These are phyloP conservation scores for Serinus canaria DNA, from an alignment of 2,113 vertebrate genomes.

Conservation along the genomic window DNA sequence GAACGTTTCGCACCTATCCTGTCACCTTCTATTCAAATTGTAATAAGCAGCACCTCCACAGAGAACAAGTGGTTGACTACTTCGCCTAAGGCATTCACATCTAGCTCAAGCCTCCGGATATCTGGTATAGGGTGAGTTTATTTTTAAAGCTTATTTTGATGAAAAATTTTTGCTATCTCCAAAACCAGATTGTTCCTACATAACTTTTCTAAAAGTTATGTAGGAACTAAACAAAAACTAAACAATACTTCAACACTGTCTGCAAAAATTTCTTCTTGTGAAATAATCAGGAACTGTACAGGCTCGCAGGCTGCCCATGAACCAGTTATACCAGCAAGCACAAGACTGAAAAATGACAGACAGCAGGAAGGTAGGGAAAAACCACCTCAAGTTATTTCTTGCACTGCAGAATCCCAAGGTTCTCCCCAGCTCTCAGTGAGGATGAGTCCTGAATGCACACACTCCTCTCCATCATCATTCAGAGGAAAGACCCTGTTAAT, in stretches of 20 bases:
- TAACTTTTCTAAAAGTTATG: background rate
- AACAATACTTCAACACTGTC: background rate
- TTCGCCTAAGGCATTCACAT: background rate
- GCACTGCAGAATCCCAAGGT: background rate
- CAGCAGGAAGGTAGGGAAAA: background rate
- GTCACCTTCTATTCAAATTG: background rate
- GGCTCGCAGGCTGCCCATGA: background rate
- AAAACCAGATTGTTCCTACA: background rate
- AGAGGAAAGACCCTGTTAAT: background rate
- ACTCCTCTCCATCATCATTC: fast-evolving
- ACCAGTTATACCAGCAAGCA: background rate
- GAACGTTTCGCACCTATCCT: background rate
- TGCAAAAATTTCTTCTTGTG: background rate
- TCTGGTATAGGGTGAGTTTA: background rate
- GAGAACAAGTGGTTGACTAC: background rate
- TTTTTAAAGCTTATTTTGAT: background rate
- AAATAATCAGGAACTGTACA: background rate
- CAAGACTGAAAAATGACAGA: background rate
- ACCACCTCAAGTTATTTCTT: background rate
- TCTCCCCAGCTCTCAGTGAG: background rate
- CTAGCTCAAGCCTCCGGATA: background rate
- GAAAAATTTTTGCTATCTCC: background rate
- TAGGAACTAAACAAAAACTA: no score
- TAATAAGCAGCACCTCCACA: background rate
- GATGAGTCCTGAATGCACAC: background rate